A percentile compares a stretch with the other conserved stretches of the same genome.
Evolutionary conservation across 2,888 invertebrate genomes (phyloP).

Genomic region (Incurvaria masculella): DNA sequence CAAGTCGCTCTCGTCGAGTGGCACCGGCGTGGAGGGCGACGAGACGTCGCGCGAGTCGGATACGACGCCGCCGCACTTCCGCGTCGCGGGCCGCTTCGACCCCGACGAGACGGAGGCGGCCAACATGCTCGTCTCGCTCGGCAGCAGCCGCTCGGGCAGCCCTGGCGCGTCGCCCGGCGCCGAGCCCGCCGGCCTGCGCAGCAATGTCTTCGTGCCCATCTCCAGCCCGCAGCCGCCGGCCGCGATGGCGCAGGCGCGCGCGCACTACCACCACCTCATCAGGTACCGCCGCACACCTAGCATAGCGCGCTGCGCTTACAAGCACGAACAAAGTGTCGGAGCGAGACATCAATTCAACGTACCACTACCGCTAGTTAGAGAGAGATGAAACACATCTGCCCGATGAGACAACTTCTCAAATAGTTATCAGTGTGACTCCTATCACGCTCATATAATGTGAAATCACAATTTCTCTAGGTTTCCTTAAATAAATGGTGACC

Average conservation of each 20-base stretch:
- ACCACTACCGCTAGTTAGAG: no score
- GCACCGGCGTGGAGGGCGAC: slow-evolving; percentile 69
- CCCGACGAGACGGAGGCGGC: slow-evolving; percentile 96
- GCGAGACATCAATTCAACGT: no score
- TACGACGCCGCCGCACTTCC: slow-evolving; percentile 76
- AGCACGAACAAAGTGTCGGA: no score
- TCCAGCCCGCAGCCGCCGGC: slow-evolving; percentile 63
- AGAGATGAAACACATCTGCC: no score
- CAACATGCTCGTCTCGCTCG: slow-evolving; percentile 92
- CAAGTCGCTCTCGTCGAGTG: slow-evolving; percentile 52
- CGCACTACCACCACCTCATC: slow-evolving; percentile 26
- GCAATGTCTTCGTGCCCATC: slow-evolving; percentile 92
- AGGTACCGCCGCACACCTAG: slow-evolving; percentile 18
- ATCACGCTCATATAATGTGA: no score
- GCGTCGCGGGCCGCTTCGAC: slow-evolving; percentile 81
- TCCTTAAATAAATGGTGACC: no score
- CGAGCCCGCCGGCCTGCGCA: slow-evolving; percentile 62
- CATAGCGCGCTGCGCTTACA: no score
- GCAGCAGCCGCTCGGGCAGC: slow-evolving; percentile 90
- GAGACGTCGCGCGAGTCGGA: slow-evolving; percentile 90
- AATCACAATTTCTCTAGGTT: no score
- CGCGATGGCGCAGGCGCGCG: slow-evolving; percentile 24
- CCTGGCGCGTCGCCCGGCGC: slow-evolving; percentile 82
- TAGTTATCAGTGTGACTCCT: no score
- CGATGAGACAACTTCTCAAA: no score